phyloP scores from a whole-genome alignment of 2,888 invertebrate species.

The Cinara cedri region DNA sequence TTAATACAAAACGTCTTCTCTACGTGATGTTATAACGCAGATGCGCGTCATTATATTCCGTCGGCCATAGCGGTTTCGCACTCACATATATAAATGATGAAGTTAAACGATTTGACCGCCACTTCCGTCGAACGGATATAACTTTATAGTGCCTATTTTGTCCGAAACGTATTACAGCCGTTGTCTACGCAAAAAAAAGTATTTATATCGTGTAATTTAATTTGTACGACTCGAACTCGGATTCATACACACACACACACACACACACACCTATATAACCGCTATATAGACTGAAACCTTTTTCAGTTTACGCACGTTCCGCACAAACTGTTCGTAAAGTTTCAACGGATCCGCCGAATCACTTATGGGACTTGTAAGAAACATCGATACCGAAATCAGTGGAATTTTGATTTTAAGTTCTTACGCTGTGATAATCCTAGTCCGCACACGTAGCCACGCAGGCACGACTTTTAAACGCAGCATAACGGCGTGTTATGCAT shows the following conservation, averaged over 20 bases:
- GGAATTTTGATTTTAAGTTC: background rate
- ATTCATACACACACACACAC: background rate
- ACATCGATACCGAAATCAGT: background rate
- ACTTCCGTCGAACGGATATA: no score
- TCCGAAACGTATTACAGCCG: background rate
- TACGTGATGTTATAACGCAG: no score
- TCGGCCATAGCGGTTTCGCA: no score
- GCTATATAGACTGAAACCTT: background rate
- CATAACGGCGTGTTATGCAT: no score
- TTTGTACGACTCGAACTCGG: background rate
- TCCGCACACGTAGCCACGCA: no score
- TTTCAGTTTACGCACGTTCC: background rate
- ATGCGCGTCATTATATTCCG: no score
- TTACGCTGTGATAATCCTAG: no score
- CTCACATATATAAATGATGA: no score
- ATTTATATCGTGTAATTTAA: background rate
- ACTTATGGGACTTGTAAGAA: background rate
- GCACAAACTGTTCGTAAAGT: background rate
- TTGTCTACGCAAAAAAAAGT: background rate
- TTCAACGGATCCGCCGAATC: background rate
- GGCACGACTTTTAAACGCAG: no score
- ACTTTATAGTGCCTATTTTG: background rate
- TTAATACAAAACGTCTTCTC: no score
- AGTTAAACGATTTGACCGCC: no score
- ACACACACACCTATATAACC: no score